Percentiles rank a stretch among this genome's conserved stretches.
phyloP scores from a whole-genome alignment of 2,113 vertebrate species.

The Gorilla gorilla region DNA sequence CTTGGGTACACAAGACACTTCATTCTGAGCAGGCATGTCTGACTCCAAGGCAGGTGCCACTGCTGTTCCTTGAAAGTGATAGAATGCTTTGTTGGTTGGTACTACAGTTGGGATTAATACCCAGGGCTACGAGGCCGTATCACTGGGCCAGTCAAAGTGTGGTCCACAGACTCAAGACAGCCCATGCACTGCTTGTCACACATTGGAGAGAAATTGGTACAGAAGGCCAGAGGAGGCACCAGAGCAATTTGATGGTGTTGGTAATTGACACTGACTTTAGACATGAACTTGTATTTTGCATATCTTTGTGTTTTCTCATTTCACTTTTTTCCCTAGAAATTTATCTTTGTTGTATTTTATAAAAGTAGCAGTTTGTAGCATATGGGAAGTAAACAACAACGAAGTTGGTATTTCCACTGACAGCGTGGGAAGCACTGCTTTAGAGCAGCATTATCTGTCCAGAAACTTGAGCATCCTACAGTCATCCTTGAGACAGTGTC shows the following conservation, averaged over 20 bases:
- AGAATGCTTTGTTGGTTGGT: neutral
- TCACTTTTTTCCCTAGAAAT: neutral
- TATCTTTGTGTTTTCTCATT: neutral
- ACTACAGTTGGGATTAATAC: neutral
- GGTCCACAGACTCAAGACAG: neutral
- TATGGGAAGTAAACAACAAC: fast-evolving
- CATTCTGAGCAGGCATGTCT: neutral
- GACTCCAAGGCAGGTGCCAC: neutral
- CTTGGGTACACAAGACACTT: no score
- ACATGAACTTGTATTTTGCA: neutral
- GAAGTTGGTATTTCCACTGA: fast-evolving
- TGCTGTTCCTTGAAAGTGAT: neutral
- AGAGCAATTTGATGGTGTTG: fast-evolving
- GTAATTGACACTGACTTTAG: no score
- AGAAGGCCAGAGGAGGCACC: neutral
- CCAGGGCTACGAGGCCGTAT: neutral
- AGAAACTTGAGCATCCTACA: fast-evolving
- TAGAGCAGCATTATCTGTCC: neutral
- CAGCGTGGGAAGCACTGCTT: neutral
- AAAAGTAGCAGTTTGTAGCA: neutral
- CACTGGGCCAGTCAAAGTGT: neutral
- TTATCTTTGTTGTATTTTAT: neutral
- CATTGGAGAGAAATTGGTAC: fast-evolving
- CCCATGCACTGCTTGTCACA: neutral
- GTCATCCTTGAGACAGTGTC: neutral